Base-by-base conservation (phyloP, 1,140 invertebrate species). In the Spodoptera frugiperda region DNA sequence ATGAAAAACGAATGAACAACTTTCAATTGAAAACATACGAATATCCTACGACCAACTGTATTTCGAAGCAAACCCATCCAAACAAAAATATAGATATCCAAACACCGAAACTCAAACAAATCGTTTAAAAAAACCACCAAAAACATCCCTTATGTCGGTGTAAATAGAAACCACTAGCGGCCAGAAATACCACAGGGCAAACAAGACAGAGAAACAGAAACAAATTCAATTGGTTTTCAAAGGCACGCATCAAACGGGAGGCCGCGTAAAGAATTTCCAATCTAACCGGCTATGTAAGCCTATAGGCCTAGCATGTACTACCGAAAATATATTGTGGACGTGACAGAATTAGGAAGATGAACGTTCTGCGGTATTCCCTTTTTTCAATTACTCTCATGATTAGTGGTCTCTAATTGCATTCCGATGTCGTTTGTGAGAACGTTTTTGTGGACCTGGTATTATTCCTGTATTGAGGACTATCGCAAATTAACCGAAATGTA, bases 221-320 rank as follows among this genome's bases (percentile, higher is more conserved):
- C 80, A 82, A 83, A 79, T 86, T 83, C 78, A 82, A 84, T 85
- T 79, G 76, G 73, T 77, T 78, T 77, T 78, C 74, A 82, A 87
- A 87, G 84, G 83, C 80, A 78, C 73, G 80, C 70, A 68, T 72
- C 68, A 73, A 76, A 75, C 78, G 68, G 17, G 33, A 55, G 51
- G 59, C 70, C 71, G 71, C 70, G 78, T 78, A 80, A 86, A 83
- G 84, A 86, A 84, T 87, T 86, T 83, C 77, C 80, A 87, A 87
- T 87, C 83, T 77, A 78, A 57, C 74, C 70, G 73, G 79, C 78
- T 81, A 78, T 78, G 39, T 8, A 65, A 12, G 46, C 59, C 17
- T 75, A 57, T 55, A 59, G 77, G 73, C 78, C 77, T 49, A 78
- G 80, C 70, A 70, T 78, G 79, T 82, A 71, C 67, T 33, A 63